Percentiles rank a stretch among this genome's conserved stretches.
Conservation (phyloP, 2,888 invertebrate genomes). For the Desoria tigrina region DNA sequence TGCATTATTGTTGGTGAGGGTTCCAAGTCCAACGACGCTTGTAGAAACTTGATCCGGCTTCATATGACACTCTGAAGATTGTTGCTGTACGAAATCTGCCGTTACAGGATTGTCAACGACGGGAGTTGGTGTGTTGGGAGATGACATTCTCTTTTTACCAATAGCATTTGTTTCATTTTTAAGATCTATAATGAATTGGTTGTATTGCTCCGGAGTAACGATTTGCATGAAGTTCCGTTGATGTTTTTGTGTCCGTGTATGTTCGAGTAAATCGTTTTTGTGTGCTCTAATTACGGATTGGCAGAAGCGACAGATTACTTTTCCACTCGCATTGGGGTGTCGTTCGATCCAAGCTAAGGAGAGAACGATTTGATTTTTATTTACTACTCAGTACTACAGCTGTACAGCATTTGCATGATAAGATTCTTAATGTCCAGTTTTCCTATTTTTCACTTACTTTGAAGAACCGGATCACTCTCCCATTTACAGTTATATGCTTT, state of each 20-base stretch:
- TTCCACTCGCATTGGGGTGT: conserved; percentile 35
- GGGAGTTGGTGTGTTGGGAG: background rate
- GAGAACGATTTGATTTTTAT: background rate
- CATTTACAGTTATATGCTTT: conserved; percentile 42
- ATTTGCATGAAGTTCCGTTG: conserved; percentile 39
- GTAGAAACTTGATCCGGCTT: too few species aligned
- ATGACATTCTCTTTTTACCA: background rate
- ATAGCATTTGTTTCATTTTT: conserved; percentile 29
- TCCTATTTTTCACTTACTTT: too few species aligned
- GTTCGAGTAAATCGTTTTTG: conserved; percentile 44
- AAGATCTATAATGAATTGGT: conserved; percentile 34
- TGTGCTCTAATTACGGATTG: conserved; percentile 40
- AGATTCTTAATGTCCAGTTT: too few species aligned
- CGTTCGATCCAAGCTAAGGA: conserved; percentile 42
- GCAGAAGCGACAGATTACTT: conserved; percentile 39
- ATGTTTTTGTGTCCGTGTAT: conserved; percentile 41
- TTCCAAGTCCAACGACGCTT: too few species aligned
- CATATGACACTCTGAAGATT: too few species aligned
- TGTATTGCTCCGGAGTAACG: conserved; percentile 29
- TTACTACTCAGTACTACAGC: background rate
- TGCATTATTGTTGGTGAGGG: too few species aligned
- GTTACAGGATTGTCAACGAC: too few species aligned
- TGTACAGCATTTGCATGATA: too few species aligned
- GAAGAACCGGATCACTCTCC: conserved; percentile 40
- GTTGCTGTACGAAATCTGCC: too few species aligned